These are phyloP conservation scores for Melangyna quadrimaculata DNA, from an alignment of 2,888 invertebrate genomes.

Conservation along the genomic window DNA sequence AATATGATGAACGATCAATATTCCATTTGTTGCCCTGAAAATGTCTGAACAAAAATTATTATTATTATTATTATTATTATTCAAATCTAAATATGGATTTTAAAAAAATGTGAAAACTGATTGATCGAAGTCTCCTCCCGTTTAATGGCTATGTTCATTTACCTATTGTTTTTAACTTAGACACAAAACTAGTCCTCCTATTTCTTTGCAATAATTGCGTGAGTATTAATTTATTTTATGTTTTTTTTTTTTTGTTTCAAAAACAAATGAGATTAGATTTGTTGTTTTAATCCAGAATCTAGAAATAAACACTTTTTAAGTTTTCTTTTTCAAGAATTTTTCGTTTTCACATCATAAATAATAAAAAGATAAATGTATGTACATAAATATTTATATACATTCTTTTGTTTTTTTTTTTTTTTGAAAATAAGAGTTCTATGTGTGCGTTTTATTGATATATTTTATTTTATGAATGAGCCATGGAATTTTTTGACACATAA, in stretches of 20 bases:
- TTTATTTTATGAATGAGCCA: conserved; percentile 61
- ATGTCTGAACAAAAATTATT: neutral
- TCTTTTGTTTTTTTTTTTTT: neutral
- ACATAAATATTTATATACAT: too few species aligned
- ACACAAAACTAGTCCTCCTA: neutral
- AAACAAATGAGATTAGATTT: conserved; percentile 22
- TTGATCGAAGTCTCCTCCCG: neutral
- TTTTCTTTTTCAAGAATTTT: neutral
- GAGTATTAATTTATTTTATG: neutral
- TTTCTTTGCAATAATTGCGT: neutral
- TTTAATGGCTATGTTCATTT: neutral
- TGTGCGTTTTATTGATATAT: conserved; percentile 13
- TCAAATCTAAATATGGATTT: neutral
- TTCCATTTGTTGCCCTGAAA: conserved; percentile 36
- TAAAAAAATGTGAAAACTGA: neutral
- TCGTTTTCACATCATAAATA: conserved; percentile 14
- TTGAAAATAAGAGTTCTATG: conserved; percentile 14
- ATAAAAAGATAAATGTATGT: too few species aligned
- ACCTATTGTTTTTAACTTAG: neutral
- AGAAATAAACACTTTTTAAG: conserved; percentile 44
- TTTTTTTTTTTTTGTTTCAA: neutral
- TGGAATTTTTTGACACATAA: conserved; percentile 25
- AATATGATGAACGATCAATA: conserved; percentile 36
- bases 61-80: neutral
- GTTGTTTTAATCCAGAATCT: conserved; percentile 41